These are phyloP conservation scores for Corythornis madagascariensis DNA, from an alignment of 2,113 vertebrate genomes.

Conservation along the genomic window DNA sequence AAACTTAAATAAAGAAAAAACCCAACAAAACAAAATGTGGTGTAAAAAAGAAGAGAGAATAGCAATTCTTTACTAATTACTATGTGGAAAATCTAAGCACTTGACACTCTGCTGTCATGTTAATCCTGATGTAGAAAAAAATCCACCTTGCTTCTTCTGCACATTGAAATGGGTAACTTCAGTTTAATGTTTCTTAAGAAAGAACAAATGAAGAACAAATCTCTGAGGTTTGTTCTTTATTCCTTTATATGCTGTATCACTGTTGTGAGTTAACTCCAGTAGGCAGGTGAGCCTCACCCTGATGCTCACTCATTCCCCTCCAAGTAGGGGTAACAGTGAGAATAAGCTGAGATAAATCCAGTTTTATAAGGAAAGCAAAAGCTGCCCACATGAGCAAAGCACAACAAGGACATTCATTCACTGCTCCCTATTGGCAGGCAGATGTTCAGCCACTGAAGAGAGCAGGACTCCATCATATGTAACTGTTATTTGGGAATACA, in stretches of 20 bases:
- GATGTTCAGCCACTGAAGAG: neutral
- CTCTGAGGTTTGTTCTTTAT: neutral
- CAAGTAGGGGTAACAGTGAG: neutral
- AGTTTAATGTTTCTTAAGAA: neutral
- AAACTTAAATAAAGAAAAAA: neutral
- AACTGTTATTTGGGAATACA: neutral
- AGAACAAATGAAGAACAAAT: no score
- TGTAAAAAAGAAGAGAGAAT: neutral
- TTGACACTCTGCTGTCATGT: neutral
- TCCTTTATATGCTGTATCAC: neutral
- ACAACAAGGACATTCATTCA: neutral
- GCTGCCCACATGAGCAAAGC: neutral
- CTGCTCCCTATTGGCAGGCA: neutral
- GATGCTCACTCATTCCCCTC: accelerated
- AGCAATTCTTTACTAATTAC: neutral
- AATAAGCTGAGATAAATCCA: neutral
- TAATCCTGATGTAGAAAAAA: neutral
- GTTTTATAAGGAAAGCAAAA: neutral
- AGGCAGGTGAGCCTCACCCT: neutral
- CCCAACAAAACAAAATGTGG: no score
- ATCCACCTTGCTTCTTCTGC: neutral
- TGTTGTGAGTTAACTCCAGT: neutral
- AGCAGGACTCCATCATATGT: accelerated
- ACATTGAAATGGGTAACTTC: neutral
- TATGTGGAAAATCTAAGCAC: neutral